Evolutionary conservation across 2,888 invertebrate species (phyloP).

Genomic region (Sympetrum striolatum): DNA sequence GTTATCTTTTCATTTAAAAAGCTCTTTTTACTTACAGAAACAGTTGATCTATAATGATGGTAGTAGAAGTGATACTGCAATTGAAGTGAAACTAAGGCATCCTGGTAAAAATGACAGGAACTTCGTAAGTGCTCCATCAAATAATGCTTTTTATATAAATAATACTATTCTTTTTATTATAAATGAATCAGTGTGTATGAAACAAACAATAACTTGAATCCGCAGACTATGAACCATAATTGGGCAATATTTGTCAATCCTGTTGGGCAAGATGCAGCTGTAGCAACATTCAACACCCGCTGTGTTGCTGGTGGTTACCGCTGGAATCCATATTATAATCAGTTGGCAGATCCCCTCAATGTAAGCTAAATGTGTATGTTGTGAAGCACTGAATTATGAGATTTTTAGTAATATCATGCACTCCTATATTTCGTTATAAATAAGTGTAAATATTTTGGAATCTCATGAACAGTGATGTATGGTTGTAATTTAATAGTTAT

Average conservation of each 20-base stretch:
- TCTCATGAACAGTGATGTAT: too few relatives aligned
- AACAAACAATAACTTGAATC: constrained; percentile 47
- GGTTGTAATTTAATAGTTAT: too few relatives aligned
- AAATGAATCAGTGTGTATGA: background rate
- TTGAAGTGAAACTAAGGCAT: constrained; percentile 89
- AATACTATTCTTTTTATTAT: constrained; percentile 26
- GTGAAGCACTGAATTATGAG: too few relatives aligned
- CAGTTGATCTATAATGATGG: constrained; percentile 88
- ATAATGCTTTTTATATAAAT: background rate
- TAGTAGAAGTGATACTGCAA: constrained; percentile 84
- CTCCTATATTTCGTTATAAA: too few relatives aligned
- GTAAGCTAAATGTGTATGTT: constrained; percentile 63
- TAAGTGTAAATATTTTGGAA: too few relatives aligned
- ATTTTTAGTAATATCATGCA: too few relatives aligned
- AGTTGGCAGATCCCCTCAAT: constrained; percentile 87
- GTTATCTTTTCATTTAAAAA: too few relatives aligned
- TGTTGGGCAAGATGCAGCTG: constrained; percentile 89
- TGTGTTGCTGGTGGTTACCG: constrained; percentile 91
- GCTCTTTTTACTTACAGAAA: constrained; percentile 63
- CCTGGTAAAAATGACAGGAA: constrained; percentile 86
- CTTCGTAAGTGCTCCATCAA: constrained; percentile 63
- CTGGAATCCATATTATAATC: constrained; percentile 91
- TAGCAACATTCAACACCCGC: constrained; percentile 77
- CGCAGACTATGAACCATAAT: constrained; percentile 80
- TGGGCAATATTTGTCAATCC: constrained; percentile 93